phyloP scores from a whole-genome alignment of 2,888 invertebrate species.

The Chelonus formosanus region DNA sequence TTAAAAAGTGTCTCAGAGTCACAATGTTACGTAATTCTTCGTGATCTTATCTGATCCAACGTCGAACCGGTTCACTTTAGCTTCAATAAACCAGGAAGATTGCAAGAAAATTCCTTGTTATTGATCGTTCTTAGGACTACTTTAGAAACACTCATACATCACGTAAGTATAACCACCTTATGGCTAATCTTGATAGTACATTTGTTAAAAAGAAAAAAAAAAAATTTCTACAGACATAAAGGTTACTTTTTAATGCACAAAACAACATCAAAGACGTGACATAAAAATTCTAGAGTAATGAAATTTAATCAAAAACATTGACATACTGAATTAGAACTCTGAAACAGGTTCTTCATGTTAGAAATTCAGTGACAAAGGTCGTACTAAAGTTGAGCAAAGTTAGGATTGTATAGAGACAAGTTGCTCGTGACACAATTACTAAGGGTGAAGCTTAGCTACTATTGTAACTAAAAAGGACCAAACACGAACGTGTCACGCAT shows the following conservation, averaged over 20 bases:
- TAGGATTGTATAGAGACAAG: constrained; percentile 18
- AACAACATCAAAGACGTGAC: not conserved
- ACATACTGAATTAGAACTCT: constrained; percentile 10
- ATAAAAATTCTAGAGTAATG: not conserved
- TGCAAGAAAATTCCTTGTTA: constrained; percentile 5
- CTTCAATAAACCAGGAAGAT: constrained; percentile 6
- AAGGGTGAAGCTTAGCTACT: not conserved
- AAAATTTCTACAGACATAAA: no score
- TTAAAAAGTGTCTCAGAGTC: not conserved
- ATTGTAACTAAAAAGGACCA: not conserved
- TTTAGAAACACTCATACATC: not conserved
- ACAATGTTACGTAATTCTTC: not conserved
- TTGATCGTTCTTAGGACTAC: constrained; percentile 2
- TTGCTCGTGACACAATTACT: constrained; percentile 19
- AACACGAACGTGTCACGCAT: constrained; percentile 28
- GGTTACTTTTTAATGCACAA: no score
- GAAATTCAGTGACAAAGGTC: constrained; percentile 14
- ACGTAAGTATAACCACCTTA: no score
- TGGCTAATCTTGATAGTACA: no score
- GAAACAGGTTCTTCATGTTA: constrained; percentile 7
- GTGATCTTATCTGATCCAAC: constrained; percentile 6
- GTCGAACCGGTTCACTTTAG: constrained; percentile 6
- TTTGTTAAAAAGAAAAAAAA: no score
- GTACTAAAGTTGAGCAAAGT: constrained; percentile 7
- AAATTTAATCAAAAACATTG: not conserved